phyloP scores from a whole-genome alignment of 1,140 invertebrate species.

The Steinernema feltiae region DNA sequence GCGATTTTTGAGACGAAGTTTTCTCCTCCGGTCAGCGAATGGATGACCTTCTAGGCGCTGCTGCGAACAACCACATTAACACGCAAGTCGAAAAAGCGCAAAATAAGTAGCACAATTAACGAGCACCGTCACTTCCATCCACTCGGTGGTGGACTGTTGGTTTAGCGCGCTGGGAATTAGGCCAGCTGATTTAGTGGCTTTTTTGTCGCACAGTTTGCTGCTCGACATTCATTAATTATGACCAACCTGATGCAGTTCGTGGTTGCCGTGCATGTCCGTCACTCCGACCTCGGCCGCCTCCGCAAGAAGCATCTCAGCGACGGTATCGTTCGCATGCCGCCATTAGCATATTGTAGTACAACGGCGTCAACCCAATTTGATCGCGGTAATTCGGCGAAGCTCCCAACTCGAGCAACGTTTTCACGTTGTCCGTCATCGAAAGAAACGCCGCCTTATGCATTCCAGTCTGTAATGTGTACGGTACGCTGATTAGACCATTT shows the following conservation, averaged over 20 bases:
- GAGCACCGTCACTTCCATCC: background rate
- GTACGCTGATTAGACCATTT: background rate
- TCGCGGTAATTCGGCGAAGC: constrained; percentile 95
- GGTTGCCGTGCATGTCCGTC: constrained; percentile 91
- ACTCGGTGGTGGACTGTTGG: background rate
- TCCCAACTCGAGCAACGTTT: constrained; percentile 80
- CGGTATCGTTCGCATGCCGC: constrained; percentile 70
- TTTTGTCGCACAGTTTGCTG: background rate
- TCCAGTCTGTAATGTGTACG: constrained; percentile 41
- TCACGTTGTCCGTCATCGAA: constrained; percentile 55
- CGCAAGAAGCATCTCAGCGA: constrained; percentile 84
- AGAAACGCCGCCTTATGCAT: constrained; percentile 58
- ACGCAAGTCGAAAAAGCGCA: constrained; percentile 2
- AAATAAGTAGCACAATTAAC: constrained; percentile 14
- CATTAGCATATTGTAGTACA: constrained; percentile 86
- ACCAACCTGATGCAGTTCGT: constrained; percentile 91
- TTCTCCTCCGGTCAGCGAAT: background rate
- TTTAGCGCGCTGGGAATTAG: background rate
- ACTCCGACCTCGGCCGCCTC: constrained; percentile 89
- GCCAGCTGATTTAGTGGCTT: background rate
- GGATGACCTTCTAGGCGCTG: background rate
- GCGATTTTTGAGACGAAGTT: background rate
- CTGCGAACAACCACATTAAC: constrained; percentile 10
- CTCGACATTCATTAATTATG: too few relatives aligned
- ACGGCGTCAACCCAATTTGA: constrained; percentile 78